Percentiles rank a stretch among this genome's conserved stretches.
Conservation (phyloP, 2,113 vertebrate species). For the Regulus satrapa region DNA sequence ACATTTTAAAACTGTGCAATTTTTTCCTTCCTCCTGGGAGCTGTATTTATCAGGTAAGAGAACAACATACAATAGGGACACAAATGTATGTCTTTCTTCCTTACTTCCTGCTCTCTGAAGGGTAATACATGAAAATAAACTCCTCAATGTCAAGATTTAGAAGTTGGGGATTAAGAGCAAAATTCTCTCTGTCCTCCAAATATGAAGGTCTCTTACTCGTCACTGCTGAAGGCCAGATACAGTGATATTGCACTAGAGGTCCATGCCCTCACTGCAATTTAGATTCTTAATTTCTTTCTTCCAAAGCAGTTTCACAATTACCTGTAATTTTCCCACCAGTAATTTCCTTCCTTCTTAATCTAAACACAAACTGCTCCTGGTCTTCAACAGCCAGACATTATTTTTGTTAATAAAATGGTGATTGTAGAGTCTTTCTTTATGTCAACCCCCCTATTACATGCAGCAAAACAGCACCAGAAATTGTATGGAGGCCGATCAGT, state of each 20-base stretch:
- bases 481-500: background rate
- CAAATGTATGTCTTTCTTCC: background rate
- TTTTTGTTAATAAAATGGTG: background rate
- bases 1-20: background rate
- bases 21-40: background rate
- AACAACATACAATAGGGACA: background rate
- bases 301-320: slow-evolving; percentile 7
- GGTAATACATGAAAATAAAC: background rate
- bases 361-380: background rate
- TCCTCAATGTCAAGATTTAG: background rate
- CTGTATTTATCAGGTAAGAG: background rate
- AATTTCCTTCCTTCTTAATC: slow-evolving; percentile 20
- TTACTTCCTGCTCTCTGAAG: background rate
- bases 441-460: background rate
- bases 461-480: background rate
- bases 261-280: background rate
- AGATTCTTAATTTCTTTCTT: background rate
- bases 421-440: slow-evolving; percentile 8
- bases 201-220: background rate
- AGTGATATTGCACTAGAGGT: background rate
- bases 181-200: background rate
- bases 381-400: background rate
- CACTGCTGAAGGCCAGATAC: background rate
- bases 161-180: background rate
- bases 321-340: slow-evolving; percentile 4